Evolutionary conservation across 2,113 vertebrate genomes (phyloP).

Genomic region (Cygnus atratus): DNA sequence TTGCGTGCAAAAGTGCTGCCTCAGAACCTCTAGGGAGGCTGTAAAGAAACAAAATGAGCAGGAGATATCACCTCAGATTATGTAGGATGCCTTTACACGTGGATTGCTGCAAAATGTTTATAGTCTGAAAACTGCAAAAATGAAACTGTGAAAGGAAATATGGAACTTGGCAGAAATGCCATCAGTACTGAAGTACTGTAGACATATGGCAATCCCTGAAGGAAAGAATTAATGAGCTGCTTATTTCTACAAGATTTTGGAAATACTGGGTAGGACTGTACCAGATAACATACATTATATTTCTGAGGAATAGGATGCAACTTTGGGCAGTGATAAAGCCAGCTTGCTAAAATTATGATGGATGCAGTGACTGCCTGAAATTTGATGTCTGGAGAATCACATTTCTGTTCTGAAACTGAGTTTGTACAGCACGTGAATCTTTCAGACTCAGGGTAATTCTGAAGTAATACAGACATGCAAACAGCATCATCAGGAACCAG

Average conservation of each 20-base stretch:
- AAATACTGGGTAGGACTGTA: background rate
- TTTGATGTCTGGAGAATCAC: background rate
- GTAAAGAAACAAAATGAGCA: background rate
- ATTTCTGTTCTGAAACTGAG: constrained; percentile 21
- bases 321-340: background rate
- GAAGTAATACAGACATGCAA: background rate
- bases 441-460: constrained; percentile 6
- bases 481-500: background rate
- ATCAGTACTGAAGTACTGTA: background rate
- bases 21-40: background rate
- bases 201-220: background rate
- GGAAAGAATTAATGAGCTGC: background rate
- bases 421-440: constrained; percentile 35
- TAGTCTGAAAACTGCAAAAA: constrained; percentile 4
- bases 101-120: background rate
- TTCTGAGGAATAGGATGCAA: background rate
- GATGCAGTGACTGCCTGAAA: background rate
- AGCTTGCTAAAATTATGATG: background rate
- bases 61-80: background rate
- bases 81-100: background rate
- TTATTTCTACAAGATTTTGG: background rate
- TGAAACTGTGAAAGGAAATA: background rate
- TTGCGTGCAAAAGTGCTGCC: background rate
- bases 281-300: background rate
- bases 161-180: background rate